A percentile compares a stretch with the other conserved stretches of the same genome.
These are phyloP conservation scores for Pterophyllum scalare DNA, from an alignment of 2,113 vertebrate species.

Conservation along the genomic window DNA sequence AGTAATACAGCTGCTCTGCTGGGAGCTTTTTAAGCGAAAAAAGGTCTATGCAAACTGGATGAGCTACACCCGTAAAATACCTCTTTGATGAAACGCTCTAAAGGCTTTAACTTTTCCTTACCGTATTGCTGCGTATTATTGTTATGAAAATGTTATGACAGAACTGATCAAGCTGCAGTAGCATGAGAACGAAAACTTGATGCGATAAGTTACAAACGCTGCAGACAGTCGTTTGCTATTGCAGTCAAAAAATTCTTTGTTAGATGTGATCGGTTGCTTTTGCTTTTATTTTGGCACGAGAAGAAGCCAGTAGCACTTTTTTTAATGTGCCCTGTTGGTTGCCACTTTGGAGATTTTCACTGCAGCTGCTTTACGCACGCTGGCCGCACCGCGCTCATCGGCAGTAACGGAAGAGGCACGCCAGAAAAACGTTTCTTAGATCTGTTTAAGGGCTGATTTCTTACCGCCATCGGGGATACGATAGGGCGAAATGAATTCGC, in stretches of 20 bases:
- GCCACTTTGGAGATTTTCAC: constrained; percentile 25
- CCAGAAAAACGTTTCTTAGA: not conserved
- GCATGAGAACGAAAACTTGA: not conserved
- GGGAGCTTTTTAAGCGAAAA: not conserved
- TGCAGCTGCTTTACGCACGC: constrained; percentile 65
- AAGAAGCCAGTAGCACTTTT: constrained; percentile 4
- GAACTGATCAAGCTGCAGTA: not conserved
- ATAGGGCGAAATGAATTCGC: not conserved
- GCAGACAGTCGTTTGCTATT: not conserved
- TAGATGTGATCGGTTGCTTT: not conserved
- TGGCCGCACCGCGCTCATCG: constrained; percentile 21
- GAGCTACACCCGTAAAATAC: not conserved
- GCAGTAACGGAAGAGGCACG: not conserved
- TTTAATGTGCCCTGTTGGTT: not conserved
- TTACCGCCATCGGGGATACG: not conserved
- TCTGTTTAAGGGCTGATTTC: not conserved
- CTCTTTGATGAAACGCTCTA: not conserved
- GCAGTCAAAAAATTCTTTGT: not conserved
- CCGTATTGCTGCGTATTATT: not conserved
- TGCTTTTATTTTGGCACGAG: constrained; percentile 15
- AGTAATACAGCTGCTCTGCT: not conserved
- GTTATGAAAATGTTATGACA: not conserved
- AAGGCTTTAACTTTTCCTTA: not conserved
- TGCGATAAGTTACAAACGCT: not conserved
- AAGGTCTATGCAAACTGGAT: not conserved